These are phyloP conservation scores for Lutraria lutraria DNA, from an alignment of 2,888 invertebrate species.

Conservation along the genomic window DNA sequence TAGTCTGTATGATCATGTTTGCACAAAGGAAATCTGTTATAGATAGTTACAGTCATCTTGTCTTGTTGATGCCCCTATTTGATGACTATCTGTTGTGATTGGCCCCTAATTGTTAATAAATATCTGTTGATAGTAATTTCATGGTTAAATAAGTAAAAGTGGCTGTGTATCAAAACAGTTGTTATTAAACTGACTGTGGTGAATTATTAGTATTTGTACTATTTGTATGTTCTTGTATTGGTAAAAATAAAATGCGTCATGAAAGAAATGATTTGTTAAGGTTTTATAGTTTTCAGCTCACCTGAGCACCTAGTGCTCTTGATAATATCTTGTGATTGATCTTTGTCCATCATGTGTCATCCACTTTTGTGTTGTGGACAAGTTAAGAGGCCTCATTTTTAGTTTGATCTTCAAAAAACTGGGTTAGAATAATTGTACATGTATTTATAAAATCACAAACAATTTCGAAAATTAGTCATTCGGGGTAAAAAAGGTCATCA, in stretches of 20 bases:
- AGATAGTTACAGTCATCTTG: too few relatives aligned
- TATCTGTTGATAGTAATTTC: neutral
- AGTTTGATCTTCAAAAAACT: too few relatives aligned
- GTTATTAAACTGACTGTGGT: neutral
- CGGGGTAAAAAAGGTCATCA: too few relatives aligned
- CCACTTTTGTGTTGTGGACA: too few relatives aligned
- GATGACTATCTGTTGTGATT: neutral
- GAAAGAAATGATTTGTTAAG: neutral
- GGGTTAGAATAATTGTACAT: too few relatives aligned
- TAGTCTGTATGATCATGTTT: neutral
- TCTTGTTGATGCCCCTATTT: neutral
- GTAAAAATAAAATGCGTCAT: neutral
- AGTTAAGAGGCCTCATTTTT: too few relatives aligned
- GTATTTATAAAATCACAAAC: too few relatives aligned
- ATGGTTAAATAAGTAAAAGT: neutral
- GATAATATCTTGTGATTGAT: too few relatives aligned
- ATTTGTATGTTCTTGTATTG: constrained; percentile 21
- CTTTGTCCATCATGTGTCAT: too few relatives aligned
- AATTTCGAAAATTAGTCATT: too few relatives aligned
- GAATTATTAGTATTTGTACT: neutral
- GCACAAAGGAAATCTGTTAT: neutral
- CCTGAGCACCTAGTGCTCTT: too few relatives aligned
- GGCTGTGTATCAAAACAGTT: neutral
- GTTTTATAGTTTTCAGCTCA: too few relatives aligned
- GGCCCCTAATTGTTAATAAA: neutral